A percentile compares a stretch with the other conserved stretches of the same genome.
Evolutionary conservation across 1,140 invertebrate genomes (phyloP).

Genomic region (Sinonovacula constricta): DNA sequence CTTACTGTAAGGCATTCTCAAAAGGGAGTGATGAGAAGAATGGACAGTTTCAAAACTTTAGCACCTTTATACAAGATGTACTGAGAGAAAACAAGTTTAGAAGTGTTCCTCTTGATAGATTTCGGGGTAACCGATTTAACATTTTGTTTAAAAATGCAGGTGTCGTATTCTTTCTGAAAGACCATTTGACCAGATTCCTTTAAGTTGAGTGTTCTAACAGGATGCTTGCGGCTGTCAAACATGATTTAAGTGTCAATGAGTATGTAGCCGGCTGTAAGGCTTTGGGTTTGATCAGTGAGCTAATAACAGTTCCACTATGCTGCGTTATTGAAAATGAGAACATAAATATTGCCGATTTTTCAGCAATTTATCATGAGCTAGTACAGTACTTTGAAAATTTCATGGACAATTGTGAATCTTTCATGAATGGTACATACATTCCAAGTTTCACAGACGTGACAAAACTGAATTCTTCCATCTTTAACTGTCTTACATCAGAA

Average conservation of each 20-base stretch:
- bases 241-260: conserved; percentile 7
- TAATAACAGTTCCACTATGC: no score
- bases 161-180: no score
- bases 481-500: no score
- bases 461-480: no score
- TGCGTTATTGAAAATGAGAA: background rate
- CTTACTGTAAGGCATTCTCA: no score
- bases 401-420: no score
- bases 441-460: no score
- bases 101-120: conserved; percentile 32
- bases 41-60: no score
- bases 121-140: conserved; percentile 20
- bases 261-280: conserved; percentile 32
- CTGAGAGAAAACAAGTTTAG: conserved; percentile 12
- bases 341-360: background rate
- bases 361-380: conserved; percentile 6
- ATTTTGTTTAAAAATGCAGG: conserved; percentile 40
- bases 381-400: conserved; percentile 20
- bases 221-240: background rate
- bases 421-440: no score
- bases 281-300: no score
- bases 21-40: no score
- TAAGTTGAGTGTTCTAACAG: background rate
- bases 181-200: background rate
- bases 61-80: conserved; percentile 36